A percentile compares a stretch with the other conserved stretches of the same genome.
Evolutionary conservation across 2,797 vertebrate species (phyloP).

Genomic region (Epinephelus malabaricus): DNA sequence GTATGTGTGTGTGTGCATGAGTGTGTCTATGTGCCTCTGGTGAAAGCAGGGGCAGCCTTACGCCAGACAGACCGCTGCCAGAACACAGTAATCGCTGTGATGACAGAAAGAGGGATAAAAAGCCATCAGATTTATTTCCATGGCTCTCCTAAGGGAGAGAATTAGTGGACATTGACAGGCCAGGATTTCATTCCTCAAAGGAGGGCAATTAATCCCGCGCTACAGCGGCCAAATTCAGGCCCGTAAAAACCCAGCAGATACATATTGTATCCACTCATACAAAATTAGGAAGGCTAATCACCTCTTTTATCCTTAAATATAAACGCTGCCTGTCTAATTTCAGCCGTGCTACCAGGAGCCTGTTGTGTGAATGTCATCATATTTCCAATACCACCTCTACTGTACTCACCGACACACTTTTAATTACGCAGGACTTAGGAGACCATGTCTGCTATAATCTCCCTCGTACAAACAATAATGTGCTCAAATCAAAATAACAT

Average conservation of each 20-base stretch:
- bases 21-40: conserved; percentile 45
- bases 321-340: conserved; percentile 55
- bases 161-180: conserved; percentile 84
- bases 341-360: conserved; percentile 13
- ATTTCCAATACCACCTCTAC: conserved; percentile 37
- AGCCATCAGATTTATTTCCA: conserved; percentile 85
- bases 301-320: conserved; percentile 66
- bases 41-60: conserved; percentile 62
- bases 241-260: conserved; percentile 55
- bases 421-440: conserved; percentile 71
- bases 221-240: conserved; percentile 61
- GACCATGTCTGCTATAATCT: conserved; percentile 69
- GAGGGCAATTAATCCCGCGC: conserved; percentile 83
- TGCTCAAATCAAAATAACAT: conserved; percentile 73
- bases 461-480: conserved; percentile 72
- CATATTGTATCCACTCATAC: conserved; percentile 59
- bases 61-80: conserved; percentile 72
- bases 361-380: conserved; percentile 2
- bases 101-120: conserved; percentile 81
- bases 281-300: conserved; percentile 72
- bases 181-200: conserved; percentile 83
- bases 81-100: conserved; percentile 77
- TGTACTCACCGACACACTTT: conserved; percentile 54
- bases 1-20: conserved; percentile 11
- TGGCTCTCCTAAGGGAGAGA: conserved; percentile 74